Base-by-base conservation (phyloP, 2,113 vertebrate species). In the Apus apus region DNA sequence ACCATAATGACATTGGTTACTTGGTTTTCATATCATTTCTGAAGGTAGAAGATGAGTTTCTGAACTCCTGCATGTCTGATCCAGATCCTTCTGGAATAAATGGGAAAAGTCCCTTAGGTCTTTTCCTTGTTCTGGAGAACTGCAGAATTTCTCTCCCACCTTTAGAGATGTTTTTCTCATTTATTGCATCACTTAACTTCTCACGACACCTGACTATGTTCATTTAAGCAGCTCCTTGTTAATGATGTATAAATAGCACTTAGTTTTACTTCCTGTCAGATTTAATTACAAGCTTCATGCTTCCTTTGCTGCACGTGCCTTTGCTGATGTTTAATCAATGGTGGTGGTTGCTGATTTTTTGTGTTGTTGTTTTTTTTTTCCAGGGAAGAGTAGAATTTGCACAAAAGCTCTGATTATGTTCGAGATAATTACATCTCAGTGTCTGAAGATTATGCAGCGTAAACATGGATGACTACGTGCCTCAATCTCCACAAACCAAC, bases 231-330 rank as follows among this genome's bases (percentile, higher is more conserved):
- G 53, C 32, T 70, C 56, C 66, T 85, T 40, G 45, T 77, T 90
- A 74, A 29, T 48, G 29, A 30, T n/a, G 27, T 45, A 36, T 25
- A 94, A 94, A 95, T 89, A 95, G 34, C 34, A 94, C 81, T 76
- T 32, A 19, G 16, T 93, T 94, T 83, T 61, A 54, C 74, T 74
- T 89, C 40, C 80, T 90, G 82, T 89, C 93, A 87, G 38, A 58
- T 77, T 92, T 96, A 96, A 95, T 96, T 92, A 94, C 45, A 58
- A 48, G 45, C 60, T 82, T 94, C 60, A 20, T 5, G 51, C 66
- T 91, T 67, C 60, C 82, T 74, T 73, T 29, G 4, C 67, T 85
- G 26, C 32, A 18, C 4, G 6, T 58, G 76, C 12, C 70, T 90
- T 72, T 77, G 64, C 73, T 89, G 80, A 53, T 89, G 56, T 85